Conservation (phyloP, 1,140 invertebrate species). For the Oncopodura yosiiana region DNA sequence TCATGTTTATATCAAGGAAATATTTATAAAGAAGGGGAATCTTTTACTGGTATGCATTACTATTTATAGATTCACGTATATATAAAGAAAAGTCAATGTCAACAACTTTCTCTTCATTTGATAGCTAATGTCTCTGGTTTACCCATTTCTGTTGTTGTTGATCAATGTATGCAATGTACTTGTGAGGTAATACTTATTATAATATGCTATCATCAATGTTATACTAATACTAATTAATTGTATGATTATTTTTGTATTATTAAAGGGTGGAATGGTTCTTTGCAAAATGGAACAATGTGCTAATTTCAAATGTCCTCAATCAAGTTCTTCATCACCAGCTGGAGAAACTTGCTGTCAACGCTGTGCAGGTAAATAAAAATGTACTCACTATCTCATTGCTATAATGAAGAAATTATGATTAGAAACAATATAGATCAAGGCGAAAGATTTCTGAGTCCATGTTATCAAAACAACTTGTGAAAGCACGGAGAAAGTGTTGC, state of each 20-base stretch:
- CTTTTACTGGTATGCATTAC: no score
- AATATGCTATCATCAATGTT: background rate
- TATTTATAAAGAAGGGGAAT: conserved; percentile 34
- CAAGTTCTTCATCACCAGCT: background rate
- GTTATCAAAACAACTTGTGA: no score
- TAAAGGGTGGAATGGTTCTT: conserved; percentile 33
- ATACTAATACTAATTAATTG: background rate
- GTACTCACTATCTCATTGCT: no score
- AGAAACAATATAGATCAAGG: no score
- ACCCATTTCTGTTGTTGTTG: conserved; percentile 24
- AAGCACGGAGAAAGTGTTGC: no score
- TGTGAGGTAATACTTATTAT: conserved; percentile 32
- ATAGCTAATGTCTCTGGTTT: conserved; percentile 35
- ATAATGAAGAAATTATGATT: no score
- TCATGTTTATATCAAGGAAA: conserved; percentile 30
- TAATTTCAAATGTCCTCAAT: conserved; percentile 19
- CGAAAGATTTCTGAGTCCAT: no score
- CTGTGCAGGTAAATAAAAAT: conserved; percentile 26
- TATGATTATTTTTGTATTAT: background rate
- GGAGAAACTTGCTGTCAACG: conserved; percentile 18
- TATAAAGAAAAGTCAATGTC: no score
- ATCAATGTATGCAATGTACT: conserved; percentile 37
- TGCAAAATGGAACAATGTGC: conserved; percentile 28
- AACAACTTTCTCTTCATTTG: no score
- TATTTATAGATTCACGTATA: no score